These are phyloP conservation scores for Caenorhabditis sulstoni DNA, from an alignment of 2,888 invertebrate genomes.

Conservation along the genomic window DNA sequence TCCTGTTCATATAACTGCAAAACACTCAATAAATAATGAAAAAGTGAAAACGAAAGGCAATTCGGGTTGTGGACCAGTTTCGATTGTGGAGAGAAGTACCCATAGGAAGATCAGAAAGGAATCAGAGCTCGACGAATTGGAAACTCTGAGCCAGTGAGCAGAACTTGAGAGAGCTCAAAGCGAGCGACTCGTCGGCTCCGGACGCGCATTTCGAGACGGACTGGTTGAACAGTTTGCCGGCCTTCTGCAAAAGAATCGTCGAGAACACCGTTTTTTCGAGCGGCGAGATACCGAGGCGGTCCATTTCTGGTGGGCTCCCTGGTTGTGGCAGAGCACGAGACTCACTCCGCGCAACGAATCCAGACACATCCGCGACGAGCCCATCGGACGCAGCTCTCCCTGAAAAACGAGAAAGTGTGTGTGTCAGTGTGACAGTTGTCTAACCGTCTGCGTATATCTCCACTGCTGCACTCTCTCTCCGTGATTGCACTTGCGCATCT, in stretches of 20 bases:
- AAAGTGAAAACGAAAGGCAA: conserved; percentile 22
- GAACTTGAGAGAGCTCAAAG: conserved; percentile 48
- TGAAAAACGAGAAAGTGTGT: conserved; percentile 79
- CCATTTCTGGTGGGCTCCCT: conserved; percentile 94
- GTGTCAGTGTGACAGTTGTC: too few relatives aligned
- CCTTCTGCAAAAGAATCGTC: conserved; percentile 57
- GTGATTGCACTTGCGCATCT: conserved; percentile 56
- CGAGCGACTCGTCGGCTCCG: conserved; percentile 41
- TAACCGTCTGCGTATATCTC: conserved; percentile 59
- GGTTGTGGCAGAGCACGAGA: conserved; percentile 93
- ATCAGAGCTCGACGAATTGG: conserved; percentile 50
- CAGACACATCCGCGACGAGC: conserved; percentile 90
- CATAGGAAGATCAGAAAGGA: conserved; percentile 1
- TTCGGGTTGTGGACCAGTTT: conserved; percentile 24
- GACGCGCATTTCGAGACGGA: conserved; percentile 57
- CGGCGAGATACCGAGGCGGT: conserved; percentile 81
- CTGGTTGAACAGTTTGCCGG: conserved; percentile 61
- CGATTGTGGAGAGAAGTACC: conserved; percentile 20
- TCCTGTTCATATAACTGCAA: not conserved
- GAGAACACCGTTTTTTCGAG: too few relatives aligned
- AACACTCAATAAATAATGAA: conserved; percentile 1
- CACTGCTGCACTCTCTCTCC: conserved; percentile 59
- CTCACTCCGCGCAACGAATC: conserved; percentile 85
- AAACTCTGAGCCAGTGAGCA: conserved; percentile 53
- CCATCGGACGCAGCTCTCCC: conserved; percentile 89